phyloP scores from a whole-genome alignment of 1,140 invertebrate species.

The Varroa destructor region DNA sequence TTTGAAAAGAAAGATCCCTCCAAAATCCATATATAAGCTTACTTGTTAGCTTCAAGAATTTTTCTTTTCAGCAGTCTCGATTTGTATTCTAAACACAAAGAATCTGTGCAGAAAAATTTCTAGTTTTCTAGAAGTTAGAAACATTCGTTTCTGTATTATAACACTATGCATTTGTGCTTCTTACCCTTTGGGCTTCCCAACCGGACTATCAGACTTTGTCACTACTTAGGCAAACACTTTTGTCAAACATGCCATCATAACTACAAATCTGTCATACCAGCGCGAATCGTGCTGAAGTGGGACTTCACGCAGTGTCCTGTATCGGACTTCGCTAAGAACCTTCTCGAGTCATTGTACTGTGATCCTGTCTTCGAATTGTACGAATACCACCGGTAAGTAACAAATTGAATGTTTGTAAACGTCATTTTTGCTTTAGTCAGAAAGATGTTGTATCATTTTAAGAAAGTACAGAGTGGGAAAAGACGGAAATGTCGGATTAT shows the following conservation, averaged over 20 bases:
- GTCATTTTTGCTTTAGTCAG: constrained; percentile 46
- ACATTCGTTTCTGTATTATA: too few species aligned
- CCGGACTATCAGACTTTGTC: constrained; percentile 51
- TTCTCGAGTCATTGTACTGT: constrained; percentile 58
- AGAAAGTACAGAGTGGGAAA: constrained; percentile 24
- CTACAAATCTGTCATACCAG: constrained; percentile 59
- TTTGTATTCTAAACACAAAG: too few species aligned
- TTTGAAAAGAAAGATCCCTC: too few species aligned
- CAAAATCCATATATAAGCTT: too few species aligned
- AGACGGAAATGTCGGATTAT: too few species aligned
- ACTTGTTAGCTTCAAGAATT: too few species aligned
- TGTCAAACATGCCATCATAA: constrained; percentile 75
- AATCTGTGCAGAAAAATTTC: too few species aligned
- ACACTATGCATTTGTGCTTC: too few species aligned
- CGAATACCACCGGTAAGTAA: constrained; percentile 53
- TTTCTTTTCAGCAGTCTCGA: too few species aligned
- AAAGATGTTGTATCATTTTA: constrained; percentile 34
- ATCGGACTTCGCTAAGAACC: constrained; percentile 61
- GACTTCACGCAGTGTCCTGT: constrained; percentile 53
- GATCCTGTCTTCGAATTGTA: constrained; percentile 65
- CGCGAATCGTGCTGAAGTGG: constrained; percentile 59
- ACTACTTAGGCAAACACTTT: constrained; percentile 73
- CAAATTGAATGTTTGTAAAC: constrained; percentile 54
- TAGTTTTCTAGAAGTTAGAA: too few species aligned
- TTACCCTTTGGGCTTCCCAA: too few species aligned